Percentiles rank a stretch among this genome's conserved stretches.
phyloP scores from a whole-genome alignment of 1,140 invertebrate genomes.

The Panagrolaimus sp. region DNA sequence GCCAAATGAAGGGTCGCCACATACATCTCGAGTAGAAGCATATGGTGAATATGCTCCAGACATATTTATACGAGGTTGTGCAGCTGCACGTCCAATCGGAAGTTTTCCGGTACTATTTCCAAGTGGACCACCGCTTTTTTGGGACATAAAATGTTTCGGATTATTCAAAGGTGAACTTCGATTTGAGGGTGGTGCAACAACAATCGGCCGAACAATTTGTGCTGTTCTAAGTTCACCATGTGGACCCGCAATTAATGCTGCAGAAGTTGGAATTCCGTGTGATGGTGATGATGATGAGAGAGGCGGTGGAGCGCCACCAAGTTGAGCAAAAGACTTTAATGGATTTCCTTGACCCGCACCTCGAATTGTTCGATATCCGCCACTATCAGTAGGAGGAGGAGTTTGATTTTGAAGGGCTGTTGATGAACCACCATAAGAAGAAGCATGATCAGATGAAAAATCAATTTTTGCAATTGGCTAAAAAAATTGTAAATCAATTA shows the following conservation, averaged over 20 bases:
- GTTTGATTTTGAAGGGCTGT: conserved; percentile 30
- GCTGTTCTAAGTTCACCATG: conserved; percentile 25
- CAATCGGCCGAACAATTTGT: conserved; percentile 38
- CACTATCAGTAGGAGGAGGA: conserved; percentile 23
- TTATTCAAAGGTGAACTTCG: background rate
- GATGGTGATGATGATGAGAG: background rate
- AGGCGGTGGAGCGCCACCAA: conserved; percentile 25
- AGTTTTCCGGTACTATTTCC: background rate
- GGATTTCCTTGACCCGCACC: conserved; percentile 11
- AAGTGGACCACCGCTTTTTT: background rate
- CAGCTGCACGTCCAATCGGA: conserved; percentile 5
- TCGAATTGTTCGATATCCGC: conserved; percentile 37
- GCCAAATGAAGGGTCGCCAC: background rate
- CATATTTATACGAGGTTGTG: conserved; percentile 7
- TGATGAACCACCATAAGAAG: conserved; percentile 28
- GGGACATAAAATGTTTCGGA: background rate
- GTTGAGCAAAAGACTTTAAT: conserved; percentile 34
- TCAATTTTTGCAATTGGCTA: conserved; percentile 41
- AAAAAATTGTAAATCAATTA: conserved; percentile 6
- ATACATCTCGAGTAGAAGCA: background rate
- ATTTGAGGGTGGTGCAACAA: conserved; percentile 34
- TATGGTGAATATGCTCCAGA: background rate
- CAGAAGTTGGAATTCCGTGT: background rate
- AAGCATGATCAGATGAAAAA: conserved; percentile 29
- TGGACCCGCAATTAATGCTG: background rate